Evolutionary conservation across 2,113 vertebrate species (phyloP).

Genomic region (Rhabdomys dilectus): DNA sequence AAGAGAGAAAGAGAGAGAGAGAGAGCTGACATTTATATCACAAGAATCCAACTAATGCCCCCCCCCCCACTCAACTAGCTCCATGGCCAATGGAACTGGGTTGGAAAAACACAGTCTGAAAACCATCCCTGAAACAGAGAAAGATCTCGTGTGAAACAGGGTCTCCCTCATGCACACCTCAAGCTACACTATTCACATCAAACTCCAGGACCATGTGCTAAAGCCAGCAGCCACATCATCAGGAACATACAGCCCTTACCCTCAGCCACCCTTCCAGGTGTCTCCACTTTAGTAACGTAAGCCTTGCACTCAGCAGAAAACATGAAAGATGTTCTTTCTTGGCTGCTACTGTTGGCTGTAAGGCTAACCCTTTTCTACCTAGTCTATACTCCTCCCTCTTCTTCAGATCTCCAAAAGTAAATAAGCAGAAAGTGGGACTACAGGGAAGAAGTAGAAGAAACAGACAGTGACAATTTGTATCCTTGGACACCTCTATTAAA

Average conservation of each 20-base stretch:
- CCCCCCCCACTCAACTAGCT: not conserved
- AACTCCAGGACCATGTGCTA: no score
- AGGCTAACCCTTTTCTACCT: not conserved
- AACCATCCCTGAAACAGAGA: not conserved
- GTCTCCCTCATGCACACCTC: not conserved
- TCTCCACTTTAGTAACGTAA: not conserved
- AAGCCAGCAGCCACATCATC: not conserved
- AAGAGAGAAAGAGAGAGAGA: not conserved
- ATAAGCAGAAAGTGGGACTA: not conserved
- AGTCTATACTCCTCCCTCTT: not conserved
- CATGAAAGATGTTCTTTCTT: fast-evolving
- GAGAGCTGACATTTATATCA: not conserved
- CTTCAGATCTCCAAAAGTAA: not conserved
- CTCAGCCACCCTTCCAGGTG: not conserved
- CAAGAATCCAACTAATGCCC: not conserved
- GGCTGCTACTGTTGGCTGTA: not conserved
- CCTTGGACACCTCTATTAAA: conserved; percentile 3
- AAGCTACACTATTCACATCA: not conserved
- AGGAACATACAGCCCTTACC: not conserved
- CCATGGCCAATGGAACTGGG: not conserved
- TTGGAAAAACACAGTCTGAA: not conserved
- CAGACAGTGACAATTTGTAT: not conserved
- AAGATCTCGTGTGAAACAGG: not conserved
- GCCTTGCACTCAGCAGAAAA: not conserved
- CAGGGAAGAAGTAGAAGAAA: not conserved